These are phyloP conservation scores for Sminthurides aquaticus DNA, from an alignment of 2,888 invertebrate genomes.

Conservation along the genomic window DNA sequence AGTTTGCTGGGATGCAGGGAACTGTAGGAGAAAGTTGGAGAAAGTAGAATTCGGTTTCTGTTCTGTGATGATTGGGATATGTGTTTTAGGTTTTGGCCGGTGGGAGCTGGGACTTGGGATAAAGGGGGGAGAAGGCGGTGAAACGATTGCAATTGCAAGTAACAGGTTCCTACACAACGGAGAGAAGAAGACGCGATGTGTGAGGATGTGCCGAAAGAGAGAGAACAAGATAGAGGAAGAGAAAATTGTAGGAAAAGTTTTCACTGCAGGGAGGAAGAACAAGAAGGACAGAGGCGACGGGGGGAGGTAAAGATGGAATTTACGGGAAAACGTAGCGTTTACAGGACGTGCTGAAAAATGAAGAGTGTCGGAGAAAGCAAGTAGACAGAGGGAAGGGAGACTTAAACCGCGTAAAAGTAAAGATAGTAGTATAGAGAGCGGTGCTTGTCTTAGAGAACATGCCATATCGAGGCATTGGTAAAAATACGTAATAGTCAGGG, in stretches of 20 bases:
- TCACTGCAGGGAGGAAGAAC: neutral
- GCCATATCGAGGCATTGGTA: neutral
- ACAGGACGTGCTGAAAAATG: too few relatives aligned
- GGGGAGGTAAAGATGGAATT: too few relatives aligned
- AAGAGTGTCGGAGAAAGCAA: too few relatives aligned
- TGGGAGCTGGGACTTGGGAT: neutral
- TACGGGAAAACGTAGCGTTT: too few relatives aligned
- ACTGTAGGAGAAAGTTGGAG: too few relatives aligned
- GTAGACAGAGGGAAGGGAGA: too few relatives aligned
- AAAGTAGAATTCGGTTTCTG: too few relatives aligned
- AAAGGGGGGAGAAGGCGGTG: neutral
- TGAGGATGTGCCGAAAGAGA: neutral
- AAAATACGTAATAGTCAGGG: too few relatives aligned
- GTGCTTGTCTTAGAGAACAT: neutral
- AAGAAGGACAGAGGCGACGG: neutral
- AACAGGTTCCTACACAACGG: neutral
- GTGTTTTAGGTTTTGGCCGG: neutral
- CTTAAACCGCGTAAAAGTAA: too few relatives aligned
- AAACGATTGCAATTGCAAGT: neutral
- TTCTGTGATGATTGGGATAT: neutral
- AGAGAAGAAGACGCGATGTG: neutral
- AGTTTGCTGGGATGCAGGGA: too few relatives aligned
- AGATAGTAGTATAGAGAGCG: too few relatives aligned
- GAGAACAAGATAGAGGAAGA: neutral
- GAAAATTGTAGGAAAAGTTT: conserved; percentile 1